phyloP scores from a whole-genome alignment of 2,888 invertebrate species.

The Apamea crenata region DNA sequence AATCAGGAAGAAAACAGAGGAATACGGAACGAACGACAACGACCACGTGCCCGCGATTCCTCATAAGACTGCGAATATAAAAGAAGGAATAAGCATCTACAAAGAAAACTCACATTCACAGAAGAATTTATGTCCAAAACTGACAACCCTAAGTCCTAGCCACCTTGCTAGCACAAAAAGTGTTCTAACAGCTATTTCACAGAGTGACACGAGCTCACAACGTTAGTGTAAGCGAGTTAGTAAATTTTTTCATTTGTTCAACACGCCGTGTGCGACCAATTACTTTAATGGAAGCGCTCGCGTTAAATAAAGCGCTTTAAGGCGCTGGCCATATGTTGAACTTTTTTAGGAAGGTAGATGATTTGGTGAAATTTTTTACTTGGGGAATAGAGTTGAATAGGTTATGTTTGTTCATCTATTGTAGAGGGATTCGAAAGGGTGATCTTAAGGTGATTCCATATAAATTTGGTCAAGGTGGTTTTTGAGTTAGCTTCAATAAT shows the following conservation, averaged over 20 bases:
- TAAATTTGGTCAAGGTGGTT: too few relatives aligned
- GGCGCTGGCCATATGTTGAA: conserved; percentile 6
- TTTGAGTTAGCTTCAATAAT: too few relatives aligned
- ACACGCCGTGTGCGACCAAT: conserved; percentile 40
- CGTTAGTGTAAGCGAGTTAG: conserved; percentile 34
- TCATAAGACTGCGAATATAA: not conserved
- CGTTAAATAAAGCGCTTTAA: conserved; percentile 47
- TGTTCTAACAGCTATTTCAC: conserved; percentile 16
- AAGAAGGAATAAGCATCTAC: not conserved
- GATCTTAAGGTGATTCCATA: too few relatives aligned
- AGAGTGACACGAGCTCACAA: conserved; percentile 16
- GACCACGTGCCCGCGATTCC: not conserved
- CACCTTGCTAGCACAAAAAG: conserved; percentile 26
- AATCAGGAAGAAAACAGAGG: not conserved
- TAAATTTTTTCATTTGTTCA: conserved; percentile 49
- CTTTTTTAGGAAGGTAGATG: not conserved
- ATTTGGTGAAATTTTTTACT: not conserved
- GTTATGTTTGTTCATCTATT: not conserved
- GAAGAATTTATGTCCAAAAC: conserved; percentile 12
- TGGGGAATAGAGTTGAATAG: not conserved
- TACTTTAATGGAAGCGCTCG: conserved; percentile 48
- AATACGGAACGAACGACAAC: not conserved
- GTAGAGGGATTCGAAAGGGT: too few relatives aligned
- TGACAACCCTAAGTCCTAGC: conserved; percentile 18
- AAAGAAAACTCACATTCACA: not conserved